Base-by-base conservation (phyloP, 2,113 vertebrate genomes). In the Gymnorhina tibicen region DNA sequence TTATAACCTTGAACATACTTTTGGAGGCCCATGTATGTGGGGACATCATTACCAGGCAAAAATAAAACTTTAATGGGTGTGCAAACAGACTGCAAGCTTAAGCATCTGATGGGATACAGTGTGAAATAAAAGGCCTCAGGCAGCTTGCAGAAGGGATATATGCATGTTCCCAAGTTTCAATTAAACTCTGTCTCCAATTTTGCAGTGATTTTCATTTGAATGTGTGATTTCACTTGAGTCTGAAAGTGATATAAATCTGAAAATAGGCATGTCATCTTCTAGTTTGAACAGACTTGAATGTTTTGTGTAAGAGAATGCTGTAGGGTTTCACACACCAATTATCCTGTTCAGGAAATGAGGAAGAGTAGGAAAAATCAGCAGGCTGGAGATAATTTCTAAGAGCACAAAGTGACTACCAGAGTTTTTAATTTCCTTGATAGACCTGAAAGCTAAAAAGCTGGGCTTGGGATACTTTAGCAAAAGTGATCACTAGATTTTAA, bases 141-240 rank as follows among this genome's bases (percentile, higher is more conserved):
- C 77, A 84, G 46, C 35, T 91, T 93, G 42, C 27, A 73, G 69
- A 86, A 63, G 1, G 21, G 60, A 77, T 37, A 13, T 80, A 42
- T 88, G 35, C 50, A 8, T 17, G 11, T 16, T 69, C 76, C 46
- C 67, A 66, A 67, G 41, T 84, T 89, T 74, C 50, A 74, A 0
- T 84, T 93, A 95, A 92, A 63, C 23, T 23, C 46, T 35, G 4
- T 84, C 63, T 87, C 42, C 2, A 18, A 8, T 82, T 89, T 85
- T 87, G 66, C 58, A 46, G 49, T 66, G 56, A 49, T 87, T 93
- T 95, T 89, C 23, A 35, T 76, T 96, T 85, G 58, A 87, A 95
- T 55, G 82, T 96, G 91, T 92, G 72, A 92, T 94, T 93, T 73
- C 55, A 47, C 86, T 84, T 67, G 37, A 50, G 33, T 39, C 32